Conservation (phyloP, 2,797 vertebrate species). For the Rhabdophis nuchalis region DNA sequence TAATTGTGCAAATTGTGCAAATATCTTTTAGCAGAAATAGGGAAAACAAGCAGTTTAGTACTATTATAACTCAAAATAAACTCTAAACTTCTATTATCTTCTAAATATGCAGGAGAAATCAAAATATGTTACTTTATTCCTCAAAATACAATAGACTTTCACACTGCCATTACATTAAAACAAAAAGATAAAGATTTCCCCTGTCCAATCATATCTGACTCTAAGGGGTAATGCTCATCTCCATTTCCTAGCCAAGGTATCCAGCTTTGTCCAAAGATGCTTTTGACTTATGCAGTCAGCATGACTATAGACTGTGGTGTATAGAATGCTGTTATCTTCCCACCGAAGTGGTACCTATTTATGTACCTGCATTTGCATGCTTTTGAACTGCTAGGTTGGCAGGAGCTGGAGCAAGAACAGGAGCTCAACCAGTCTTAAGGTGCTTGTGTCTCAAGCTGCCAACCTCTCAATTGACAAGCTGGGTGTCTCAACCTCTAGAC, state of each 20-base stretch:
- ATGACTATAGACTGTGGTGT: not conserved
- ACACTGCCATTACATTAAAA: not conserved
- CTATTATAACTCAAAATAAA: not conserved
- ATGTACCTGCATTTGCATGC: not conserved
- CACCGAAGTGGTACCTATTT: not conserved
- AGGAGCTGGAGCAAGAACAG: not conserved
- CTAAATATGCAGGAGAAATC: not conserved
- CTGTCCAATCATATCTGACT: not conserved
- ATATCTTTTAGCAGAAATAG: not conserved
- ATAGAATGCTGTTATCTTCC: not conserved
- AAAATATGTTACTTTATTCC: not conserved
- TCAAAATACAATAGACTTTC: not conserved
- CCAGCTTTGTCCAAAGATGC: not conserved
- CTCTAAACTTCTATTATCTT: not conserved
- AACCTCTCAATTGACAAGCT: not conserved
- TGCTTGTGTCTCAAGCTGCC: not conserved
- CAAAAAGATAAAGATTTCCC: not conserved
- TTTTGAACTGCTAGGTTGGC: not conserved
- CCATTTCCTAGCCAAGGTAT: not conserved
- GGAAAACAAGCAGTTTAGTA: not conserved
- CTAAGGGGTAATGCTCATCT: not conserved
- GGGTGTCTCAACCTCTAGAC: not conserved
- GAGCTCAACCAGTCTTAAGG: not conserved
- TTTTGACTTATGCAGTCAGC: not conserved
- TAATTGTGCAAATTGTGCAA: not conserved